These are phyloP conservation scores for Sebastes cheni DNA, from an alignment of 2,797 vertebrate genomes.

Conservation along the genomic window DNA sequence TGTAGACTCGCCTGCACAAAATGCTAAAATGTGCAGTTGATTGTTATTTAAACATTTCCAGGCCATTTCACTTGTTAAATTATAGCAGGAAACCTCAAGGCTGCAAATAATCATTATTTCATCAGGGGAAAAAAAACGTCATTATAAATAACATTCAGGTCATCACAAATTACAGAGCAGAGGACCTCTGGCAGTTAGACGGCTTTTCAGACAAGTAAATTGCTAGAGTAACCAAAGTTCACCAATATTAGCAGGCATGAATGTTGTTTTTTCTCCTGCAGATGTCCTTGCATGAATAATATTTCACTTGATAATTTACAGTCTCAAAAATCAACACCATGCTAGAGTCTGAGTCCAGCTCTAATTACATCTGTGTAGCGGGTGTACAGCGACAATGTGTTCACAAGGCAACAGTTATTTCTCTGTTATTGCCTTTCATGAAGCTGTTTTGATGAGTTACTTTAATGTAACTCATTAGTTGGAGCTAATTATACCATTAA, in stretches of 20 bases:
- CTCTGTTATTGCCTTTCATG: not conserved
- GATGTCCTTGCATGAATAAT: not conserved
- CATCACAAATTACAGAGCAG: constrained; percentile 27
- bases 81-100: constrained; percentile 35
- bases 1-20: not conserved
- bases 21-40: constrained; percentile 30
- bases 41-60: constrained; percentile 46
- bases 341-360: not conserved
- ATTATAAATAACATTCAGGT: constrained; percentile 38
- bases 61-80: constrained; percentile 40
- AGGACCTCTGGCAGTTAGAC: constrained; percentile 14
- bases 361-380: not conserved
- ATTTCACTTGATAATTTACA: not conserved
- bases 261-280: not conserved
- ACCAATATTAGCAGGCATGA: not conserved
- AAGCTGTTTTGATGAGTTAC: constrained; percentile 8
- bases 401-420: not conserved
- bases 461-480: not conserved
- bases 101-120: constrained; percentile 50
- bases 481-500: constrained; percentile 5
- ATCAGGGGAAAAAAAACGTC: constrained; percentile 13
- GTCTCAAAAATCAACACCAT: not conserved
- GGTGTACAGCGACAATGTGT: not conserved
- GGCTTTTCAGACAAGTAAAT: constrained; percentile 14
- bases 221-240: constrained; percentile 2